Percentiles rank a stretch among this genome's conserved stretches.
Evolutionary conservation across 2,888 invertebrate species (phyloP).

Genomic region (Tupiocoris notatus): DNA sequence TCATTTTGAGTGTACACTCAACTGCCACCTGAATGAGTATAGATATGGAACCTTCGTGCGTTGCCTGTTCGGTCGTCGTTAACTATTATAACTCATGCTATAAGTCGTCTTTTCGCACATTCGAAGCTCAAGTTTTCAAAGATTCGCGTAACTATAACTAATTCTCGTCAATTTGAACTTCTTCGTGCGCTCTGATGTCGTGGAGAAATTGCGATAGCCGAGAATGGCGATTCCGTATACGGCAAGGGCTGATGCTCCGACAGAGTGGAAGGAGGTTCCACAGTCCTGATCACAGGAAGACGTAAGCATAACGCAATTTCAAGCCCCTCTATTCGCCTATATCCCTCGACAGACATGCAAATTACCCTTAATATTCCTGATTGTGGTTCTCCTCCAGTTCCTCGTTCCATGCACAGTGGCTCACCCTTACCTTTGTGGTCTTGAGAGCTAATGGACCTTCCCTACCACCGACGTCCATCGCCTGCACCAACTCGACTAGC

Average conservation of each 20-base stretch:
- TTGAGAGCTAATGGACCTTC: conserved; percentile 16
- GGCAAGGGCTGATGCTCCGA: neutral
- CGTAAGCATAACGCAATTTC: conserved; percentile 1
- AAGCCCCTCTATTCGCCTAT: neutral
- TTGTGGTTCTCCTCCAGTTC: conserved; percentile 4
- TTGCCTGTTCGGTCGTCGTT: too few relatives aligned
- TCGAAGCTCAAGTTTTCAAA: too few relatives aligned
- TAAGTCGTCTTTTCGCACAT: too few relatives aligned
- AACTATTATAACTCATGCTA: too few relatives aligned
- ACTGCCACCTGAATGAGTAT: too few relatives aligned
- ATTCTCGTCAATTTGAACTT: too few relatives aligned
- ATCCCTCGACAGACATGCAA: conserved; percentile 15
- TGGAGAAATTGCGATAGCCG: neutral
- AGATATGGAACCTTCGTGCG: too few relatives aligned
- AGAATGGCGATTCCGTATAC: neutral
- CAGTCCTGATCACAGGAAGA: conserved; percentile 7
- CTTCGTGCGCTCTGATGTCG: too few relatives aligned
- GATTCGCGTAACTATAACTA: too few relatives aligned
- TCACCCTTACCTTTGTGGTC: conserved; percentile 20
- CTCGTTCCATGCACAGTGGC: neutral
- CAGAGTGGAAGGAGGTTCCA: conserved; percentile 11
- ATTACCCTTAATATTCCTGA: conserved; percentile 25
- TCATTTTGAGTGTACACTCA: too few relatives aligned
- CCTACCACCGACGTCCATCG: neutral
- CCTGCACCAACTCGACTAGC: too few relatives aligned